Conservation (phyloP, 2,113 vertebrate species). For the Notiomystis cincta region DNA sequence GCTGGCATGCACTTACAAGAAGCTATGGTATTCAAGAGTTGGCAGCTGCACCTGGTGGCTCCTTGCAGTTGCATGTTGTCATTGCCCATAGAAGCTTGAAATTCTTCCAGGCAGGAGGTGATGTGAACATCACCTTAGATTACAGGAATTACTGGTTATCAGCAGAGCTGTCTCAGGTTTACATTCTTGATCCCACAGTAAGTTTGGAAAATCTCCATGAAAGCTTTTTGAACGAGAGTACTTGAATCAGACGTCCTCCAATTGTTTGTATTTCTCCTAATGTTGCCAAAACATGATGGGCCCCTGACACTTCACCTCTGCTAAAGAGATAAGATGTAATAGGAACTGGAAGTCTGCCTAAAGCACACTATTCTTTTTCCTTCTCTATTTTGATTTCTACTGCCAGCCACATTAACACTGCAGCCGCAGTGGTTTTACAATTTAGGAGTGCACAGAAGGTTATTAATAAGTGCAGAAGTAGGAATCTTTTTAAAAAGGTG, state of each 20-base stretch:
- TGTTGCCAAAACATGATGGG: neutral
- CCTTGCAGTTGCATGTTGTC: slow-evolving; percentile 19
- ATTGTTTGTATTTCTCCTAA: neutral
- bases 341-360: neutral
- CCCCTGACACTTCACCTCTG: neutral
- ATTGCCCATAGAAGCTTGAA: slow-evolving; percentile 33
- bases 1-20: slow-evolving; percentile 47
- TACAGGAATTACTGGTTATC: slow-evolving; percentile 58
- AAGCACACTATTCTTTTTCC: neutral
- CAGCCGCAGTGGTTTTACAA: neutral
- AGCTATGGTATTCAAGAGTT: slow-evolving; percentile 33
- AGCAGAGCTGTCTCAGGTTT: slow-evolving; percentile 61
- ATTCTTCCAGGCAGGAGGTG: slow-evolving; percentile 58
- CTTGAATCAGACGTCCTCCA: slow-evolving; percentile 14
- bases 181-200: slow-evolving; percentile 51
- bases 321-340: neutral
- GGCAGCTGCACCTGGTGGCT: neutral
- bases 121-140: slow-evolving; percentile 50
- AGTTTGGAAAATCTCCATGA: slow-evolving; percentile 52
- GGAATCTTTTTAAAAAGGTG: neutral
- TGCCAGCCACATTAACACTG: neutral
- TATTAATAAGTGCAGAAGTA: neutral
- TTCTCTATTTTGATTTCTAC: neutral
- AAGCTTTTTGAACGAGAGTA: slow-evolving; percentile 13
- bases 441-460: neutral